Evolutionary conservation across 2,797 vertebrate species (phyloP), one percentile per base, ranked within the genome.

Genomic region (Siniperca undulata): DNA sequence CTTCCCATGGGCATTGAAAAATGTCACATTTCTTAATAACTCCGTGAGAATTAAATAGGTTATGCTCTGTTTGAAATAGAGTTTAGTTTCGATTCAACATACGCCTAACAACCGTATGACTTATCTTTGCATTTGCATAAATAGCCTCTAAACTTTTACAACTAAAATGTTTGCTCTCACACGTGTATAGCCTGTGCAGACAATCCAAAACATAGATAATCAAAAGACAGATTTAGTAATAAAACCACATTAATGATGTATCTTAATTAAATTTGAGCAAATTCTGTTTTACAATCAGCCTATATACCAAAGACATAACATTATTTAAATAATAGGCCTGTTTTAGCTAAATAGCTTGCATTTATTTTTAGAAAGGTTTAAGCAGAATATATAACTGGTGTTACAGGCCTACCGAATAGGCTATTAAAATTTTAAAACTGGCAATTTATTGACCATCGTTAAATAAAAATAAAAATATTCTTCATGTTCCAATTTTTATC

Each of bases 1-100:
- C 50, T 8, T 70, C 81, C 74, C 34, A 8, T 2, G 74, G 52
- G 75, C 8, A 2, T 82, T 74, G 27, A 81, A 70, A 70, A 74
- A 82, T 52, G 36, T 42, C 4, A 20, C 42, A 3, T 55, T 77
- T 20, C 24, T 68, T 24, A 60, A 22, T 34, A 53, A 78, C 3
- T 80, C 30, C n/a, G 16, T 78, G 50, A 61, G 71, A 82, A 74
- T 70, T 67, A 48, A 70, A 66, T 4, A 53, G 34, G 27, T 38
- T 7, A 42, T 4, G 27, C n/a, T 79, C 55, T 11, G 52, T 72
- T 74, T 74, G 24, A 46, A 69, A 69, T 6, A 20, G 3, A 44
- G 4, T 60, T 60, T 6, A 50, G 27, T 68, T 80, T 65, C 22
- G 30, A 58, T 44, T 46, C 20, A 50, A 36, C 7, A 30, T 30